Base-by-base conservation (phyloP, 2,888 invertebrate genomes). In the Clunio marinus region DNA sequence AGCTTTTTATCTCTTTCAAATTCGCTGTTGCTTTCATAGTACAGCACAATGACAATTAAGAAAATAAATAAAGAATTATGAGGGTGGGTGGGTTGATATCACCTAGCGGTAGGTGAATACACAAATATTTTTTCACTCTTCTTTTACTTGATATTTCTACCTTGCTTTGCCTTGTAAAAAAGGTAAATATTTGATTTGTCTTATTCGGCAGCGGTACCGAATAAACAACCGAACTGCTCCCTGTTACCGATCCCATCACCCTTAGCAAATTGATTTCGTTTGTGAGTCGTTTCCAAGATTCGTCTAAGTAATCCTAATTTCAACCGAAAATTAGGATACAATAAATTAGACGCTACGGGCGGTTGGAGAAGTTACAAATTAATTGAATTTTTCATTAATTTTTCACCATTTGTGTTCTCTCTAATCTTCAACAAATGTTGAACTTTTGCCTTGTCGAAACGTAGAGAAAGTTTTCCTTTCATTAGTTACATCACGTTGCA, bases 131-230 rank as follows among this genome's bases (percentile, higher is more conserved):
- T 8, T 22, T 41, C 41, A 15, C 41, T n/a, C 15, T 3, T 13
- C 28, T 28, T 27, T 28, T 20, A 28, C 8, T 28, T n/a, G n/a
- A n/a, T n/a, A n/a, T n/a, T n/a, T 32, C 17, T 28, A 5, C 55
- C 58, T 58, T 58, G 15, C 7, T 2, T 58, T 63, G 45, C 13
- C 5, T 20, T 20, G 35, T 25, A 15, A n/a, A 25, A 24, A 63
- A 60, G 60, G 63, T 46, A 63, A 63, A 63, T 63, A 46, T 63
- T 63, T 46, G 37, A 63, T 45, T 63, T 45, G 46, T 45, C 63
- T 63, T 63, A 63, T 37, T 63, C 25, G 37, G 15, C 45, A 60
- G 15, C 22, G 10, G 60, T 15, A 35, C 24, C 60, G 59, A 41
- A 24, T 37, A 62, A 62, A 62, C 35, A 62, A 62, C 32, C n/a